These are phyloP conservation scores for Chrysolina americana DNA, from an alignment of 2,888 invertebrate genomes.

Conservation along the genomic window DNA sequence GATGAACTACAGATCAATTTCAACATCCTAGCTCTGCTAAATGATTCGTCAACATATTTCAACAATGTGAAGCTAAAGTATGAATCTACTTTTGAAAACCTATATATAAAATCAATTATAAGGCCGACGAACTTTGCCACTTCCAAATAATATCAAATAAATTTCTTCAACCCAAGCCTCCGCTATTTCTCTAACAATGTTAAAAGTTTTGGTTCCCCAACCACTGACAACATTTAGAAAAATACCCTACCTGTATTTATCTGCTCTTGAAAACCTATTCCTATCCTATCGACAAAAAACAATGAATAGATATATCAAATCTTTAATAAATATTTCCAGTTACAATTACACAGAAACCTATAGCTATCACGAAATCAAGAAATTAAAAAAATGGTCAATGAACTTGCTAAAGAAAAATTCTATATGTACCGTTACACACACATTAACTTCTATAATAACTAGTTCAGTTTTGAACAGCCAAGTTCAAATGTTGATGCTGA, in stretches of 20 bases:
- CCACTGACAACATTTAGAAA: background rate
- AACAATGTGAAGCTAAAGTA: too few relatives aligned
- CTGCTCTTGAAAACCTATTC: background rate
- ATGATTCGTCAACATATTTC: too few relatives aligned
- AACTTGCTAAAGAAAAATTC: background rate
- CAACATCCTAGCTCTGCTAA: too few relatives aligned
- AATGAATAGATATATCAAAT: constrained; percentile 45
- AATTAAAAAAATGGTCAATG: background rate
- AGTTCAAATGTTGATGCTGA: background rate
- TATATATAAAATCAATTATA: too few relatives aligned
- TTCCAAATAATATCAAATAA: too few relatives aligned
- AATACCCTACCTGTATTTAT: constrained; percentile 11
- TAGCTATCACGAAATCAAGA: constrained; percentile 44
- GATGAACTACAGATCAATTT: too few relatives aligned
- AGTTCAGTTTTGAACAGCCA: background rate
- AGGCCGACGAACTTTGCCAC: too few relatives aligned
- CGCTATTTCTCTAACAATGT: background rate
- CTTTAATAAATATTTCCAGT: constrained; percentile 50
- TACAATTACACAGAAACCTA: constrained; percentile 51
- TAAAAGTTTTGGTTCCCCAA: background rate
- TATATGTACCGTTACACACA: constrained; percentile 10
- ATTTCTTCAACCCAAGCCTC: background rate
- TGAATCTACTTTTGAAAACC: too few relatives aligned
- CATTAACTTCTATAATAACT: background rate
- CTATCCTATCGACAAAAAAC: constrained; percentile 44